Percentiles rank a stretch among this genome's conserved stretches.
phyloP scores from a whole-genome alignment of 2,113 vertebrate species.

The Esox niger region DNA sequence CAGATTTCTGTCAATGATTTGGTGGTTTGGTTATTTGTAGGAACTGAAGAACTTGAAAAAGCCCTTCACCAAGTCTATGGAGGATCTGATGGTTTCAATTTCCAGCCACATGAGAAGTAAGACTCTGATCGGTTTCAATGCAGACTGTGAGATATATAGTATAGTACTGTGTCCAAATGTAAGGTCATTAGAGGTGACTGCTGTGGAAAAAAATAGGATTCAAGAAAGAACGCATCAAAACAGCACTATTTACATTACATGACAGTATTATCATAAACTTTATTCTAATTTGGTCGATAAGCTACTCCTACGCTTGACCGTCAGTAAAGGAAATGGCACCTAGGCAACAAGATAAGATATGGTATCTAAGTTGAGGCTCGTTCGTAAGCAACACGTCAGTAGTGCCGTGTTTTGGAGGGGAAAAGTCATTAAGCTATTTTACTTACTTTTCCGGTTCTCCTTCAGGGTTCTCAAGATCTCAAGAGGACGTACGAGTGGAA shows the following conservation, averaged over 20 bases:
- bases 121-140: slow-evolving; percentile 25
- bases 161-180: not conserved
- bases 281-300: not conserved
- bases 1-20: not conserved
- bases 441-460: slow-evolving; percentile 6
- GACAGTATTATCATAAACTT: not conserved
- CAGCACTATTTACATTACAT: not conserved
- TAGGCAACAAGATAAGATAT: not conserved
- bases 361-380: not conserved
- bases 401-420: not conserved
- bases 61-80: slow-evolving; percentile 85
- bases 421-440: not conserved
- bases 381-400: not conserved
- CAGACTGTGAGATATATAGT: not conserved
- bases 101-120: slow-evolving; percentile 85
- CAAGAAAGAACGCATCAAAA: not conserved
- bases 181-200: no score
- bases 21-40: slow-evolving; percentile 60
- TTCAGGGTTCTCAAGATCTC: slow-evolving; percentile 88
- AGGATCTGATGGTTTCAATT: slow-evolving; percentile 82
- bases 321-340: not conserved
- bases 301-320: not conserved
- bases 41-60: slow-evolving; percentile 61
- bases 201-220: not conserved
- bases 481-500: slow-evolving; percentile 80